Evolutionary conservation across 2,888 invertebrate genomes (phyloP).

Genomic region (Harpalus rubripes): DNA sequence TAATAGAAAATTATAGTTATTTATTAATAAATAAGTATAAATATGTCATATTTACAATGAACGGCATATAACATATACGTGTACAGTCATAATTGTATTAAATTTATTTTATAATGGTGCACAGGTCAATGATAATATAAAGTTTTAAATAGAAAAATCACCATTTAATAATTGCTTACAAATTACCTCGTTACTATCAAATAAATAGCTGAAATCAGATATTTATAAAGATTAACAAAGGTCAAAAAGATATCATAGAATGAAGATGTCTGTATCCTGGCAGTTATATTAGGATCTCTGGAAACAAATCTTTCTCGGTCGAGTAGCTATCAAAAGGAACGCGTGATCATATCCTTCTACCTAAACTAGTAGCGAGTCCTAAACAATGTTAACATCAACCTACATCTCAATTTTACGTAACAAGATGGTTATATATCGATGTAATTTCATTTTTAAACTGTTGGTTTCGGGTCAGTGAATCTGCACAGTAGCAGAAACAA

Average conservation of each 20-base stretch:
- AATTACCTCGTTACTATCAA: too few relatives aligned
- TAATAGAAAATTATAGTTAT: neutral
- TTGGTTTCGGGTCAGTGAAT: constrained; percentile 47
- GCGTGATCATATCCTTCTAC: constrained; percentile 12
- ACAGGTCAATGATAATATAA: too few relatives aligned
- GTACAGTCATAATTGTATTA: neutral
- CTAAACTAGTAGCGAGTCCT: neutral
- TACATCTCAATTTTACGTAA: constrained; percentile 56
- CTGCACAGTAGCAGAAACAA: constrained; percentile 30
- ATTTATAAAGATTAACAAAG: neutral
- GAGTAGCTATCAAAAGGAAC: constrained; percentile 27
- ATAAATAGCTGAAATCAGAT: constrained; percentile 1
- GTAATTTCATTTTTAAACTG: constrained; percentile 35
- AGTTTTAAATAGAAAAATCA: too few relatives aligned
- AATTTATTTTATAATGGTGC: neutral
- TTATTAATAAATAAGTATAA: neutral
- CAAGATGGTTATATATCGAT: constrained; percentile 44
- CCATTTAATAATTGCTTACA: too few relatives aligned
- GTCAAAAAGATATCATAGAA: constrained; percentile 2
- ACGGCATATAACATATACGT: neutral
- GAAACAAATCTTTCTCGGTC: constrained; percentile 30
- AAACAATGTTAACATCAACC: constrained; percentile 61
- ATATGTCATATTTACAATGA: neutral
- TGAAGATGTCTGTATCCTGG: neutral
- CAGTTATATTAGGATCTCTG: constrained; percentile 23